phyloP scores from a whole-genome alignment of 1,140 invertebrate genomes.

The Diorhabda elongata region DNA sequence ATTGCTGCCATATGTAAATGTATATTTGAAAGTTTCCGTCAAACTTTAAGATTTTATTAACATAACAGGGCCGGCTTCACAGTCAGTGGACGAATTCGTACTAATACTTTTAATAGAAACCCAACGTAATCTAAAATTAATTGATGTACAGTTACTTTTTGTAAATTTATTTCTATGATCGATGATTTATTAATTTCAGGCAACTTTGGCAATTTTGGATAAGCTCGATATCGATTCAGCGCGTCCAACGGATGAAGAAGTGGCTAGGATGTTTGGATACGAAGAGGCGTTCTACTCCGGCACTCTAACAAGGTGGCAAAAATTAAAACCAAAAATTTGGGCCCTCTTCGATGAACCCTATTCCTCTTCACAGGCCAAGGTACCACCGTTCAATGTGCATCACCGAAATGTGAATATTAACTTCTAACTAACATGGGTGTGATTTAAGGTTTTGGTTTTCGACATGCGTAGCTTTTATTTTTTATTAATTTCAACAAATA shows the following conservation, averaged over 20 bases:
- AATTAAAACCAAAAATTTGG: constrained; percentile 95
- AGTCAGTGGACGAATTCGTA: too few relatives aligned
- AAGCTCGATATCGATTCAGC: constrained; percentile 93
- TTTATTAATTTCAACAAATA: neutral
- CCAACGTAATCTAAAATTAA: too few relatives aligned
- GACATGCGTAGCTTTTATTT: neutral
- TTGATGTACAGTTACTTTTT: too few relatives aligned
- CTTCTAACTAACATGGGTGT: constrained; percentile 30
- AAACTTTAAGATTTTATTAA: too few relatives aligned
- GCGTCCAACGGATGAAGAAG: constrained; percentile 93
- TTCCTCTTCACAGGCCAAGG: constrained; percentile 93
- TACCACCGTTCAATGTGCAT: constrained; percentile 50
- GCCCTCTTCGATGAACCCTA: constrained; percentile 98
- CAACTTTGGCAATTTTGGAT: constrained; percentile 93
- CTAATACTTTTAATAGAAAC: too few relatives aligned
- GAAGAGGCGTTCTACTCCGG: constrained; percentile 91
- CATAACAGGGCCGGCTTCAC: too few relatives aligned
- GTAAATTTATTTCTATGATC: too few relatives aligned
- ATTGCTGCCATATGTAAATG: too few relatives aligned
- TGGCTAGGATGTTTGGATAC: constrained; percentile 96
- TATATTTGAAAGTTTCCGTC: too few relatives aligned
- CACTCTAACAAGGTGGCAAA: constrained; percentile 85
- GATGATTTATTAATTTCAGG: constrained; percentile 52
- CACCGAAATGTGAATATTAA: constrained; percentile 43
- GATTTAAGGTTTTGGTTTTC: neutral